Percentiles rank a stretch among this genome's conserved stretches.
Evolutionary conservation across 1,140 invertebrate genomes (phyloP).

Genomic region (Pararge aegeria): DNA sequence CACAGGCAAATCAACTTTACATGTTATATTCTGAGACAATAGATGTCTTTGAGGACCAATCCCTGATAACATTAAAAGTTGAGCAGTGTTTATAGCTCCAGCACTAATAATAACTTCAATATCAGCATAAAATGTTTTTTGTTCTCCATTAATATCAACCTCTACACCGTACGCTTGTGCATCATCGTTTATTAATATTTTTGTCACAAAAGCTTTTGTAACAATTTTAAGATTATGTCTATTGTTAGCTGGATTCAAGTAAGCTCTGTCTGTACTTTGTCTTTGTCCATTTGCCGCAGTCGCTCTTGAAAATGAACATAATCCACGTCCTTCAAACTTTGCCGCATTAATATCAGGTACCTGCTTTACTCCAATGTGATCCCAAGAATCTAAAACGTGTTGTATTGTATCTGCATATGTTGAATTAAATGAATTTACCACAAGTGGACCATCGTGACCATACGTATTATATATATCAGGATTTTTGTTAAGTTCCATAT

Average conservation of each 20-base stretch:
- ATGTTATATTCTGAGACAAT: conserved; percentile 62
- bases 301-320: conserved; percentile 48
- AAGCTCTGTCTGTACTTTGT: conserved; percentile 81
- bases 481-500: conserved; percentile 29
- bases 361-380: conserved; percentile 44
- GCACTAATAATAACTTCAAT: conserved; percentile 79
- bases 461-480: conserved; percentile 33
- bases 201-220: conserved; percentile 80
- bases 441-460: conserved; percentile 43
- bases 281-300: conserved; percentile 79
- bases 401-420: conserved; percentile 35
- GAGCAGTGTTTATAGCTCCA: conserved; percentile 78
- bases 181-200: conserved; percentile 49
- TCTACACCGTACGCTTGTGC: conserved; percentile 53
- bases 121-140: conserved; percentile 46
- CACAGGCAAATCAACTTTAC: conserved; percentile 82
- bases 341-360: conserved; percentile 46
- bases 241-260: conserved; percentile 77
- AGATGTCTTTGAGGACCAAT: conserved; percentile 63
- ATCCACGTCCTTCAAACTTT: conserved; percentile 14
- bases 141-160: conserved; percentile 41
- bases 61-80: conserved; percentile 72
- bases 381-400: conserved; percentile 57
- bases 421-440: conserved; percentile 44
- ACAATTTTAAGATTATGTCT: conserved; percentile 85